Conservation (phyloP, 2,113 vertebrate genomes). For the Scortum barcoo region DNA sequence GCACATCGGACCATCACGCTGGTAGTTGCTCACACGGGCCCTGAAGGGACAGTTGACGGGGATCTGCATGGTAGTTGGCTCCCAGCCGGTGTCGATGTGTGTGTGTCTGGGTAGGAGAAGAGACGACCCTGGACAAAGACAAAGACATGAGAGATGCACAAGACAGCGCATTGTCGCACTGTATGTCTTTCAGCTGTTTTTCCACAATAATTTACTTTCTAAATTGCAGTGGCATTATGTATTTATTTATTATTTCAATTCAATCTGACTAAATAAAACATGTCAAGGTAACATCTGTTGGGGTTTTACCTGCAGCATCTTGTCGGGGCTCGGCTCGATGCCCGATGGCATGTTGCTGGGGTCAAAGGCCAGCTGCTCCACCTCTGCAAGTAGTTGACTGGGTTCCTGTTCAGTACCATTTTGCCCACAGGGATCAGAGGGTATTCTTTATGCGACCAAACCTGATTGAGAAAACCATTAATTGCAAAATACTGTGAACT, state of each 20-base stretch:
- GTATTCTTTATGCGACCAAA: conserved; percentile 93
- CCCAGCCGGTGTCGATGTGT: conserved; percentile 95
- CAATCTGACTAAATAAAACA: background rate
- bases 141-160: conserved; percentile 7
- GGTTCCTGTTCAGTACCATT: conserved; percentile 94
- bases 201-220: too few relatives aligned
- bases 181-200: too few relatives aligned
- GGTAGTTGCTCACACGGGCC: conserved; percentile 92
- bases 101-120: conserved; percentile 95
- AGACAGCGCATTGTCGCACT: too few relatives aligned
- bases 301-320: conserved; percentile 94
- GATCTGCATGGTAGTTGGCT: conserved; percentile 95
- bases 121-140: conserved; percentile 89
- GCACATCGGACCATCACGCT: conserved; percentile 97
- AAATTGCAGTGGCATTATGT: background rate
- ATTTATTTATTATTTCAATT: background rate
- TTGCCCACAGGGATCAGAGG: conserved; percentile 96
- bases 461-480: conserved; percentile 72
- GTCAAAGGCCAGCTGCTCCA: conserved; percentile 95
- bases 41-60: conserved; percentile 96
- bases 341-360: conserved; percentile 98
- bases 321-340: conserved; percentile 96
- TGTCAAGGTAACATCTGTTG: background rate
- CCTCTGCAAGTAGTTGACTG: conserved; percentile 94
- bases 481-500: background rate